phyloP scores from a whole-genome alignment of 2,113 vertebrate species.

The Dicentrarchus labrax region DNA sequence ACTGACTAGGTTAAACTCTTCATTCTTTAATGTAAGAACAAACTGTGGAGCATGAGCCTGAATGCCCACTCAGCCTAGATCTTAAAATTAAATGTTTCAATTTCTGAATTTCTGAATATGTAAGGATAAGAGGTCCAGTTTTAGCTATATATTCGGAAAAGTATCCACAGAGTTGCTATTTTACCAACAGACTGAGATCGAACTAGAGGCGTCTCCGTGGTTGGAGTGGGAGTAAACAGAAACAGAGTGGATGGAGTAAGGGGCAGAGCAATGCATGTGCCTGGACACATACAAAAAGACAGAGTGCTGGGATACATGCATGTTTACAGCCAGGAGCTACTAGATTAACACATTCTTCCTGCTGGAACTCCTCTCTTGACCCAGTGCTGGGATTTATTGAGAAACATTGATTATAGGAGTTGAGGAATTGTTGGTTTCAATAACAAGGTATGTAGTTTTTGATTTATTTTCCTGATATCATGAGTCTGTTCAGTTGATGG shows the following conservation, averaged over 20 bases:
- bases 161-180: constrained; percentile 7
- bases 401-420: background rate
- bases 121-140: background rate
- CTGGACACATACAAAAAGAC: constrained; percentile 27
- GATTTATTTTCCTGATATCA: background rate
- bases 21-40: background rate
- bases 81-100: background rate
- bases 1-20: background rate
- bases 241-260: constrained; percentile 48
- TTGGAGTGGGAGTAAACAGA: constrained; percentile 53
- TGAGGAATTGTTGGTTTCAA: background rate
- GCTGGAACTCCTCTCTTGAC: background rate
- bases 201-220: constrained; percentile 57
- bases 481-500: background rate
- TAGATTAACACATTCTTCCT: background rate
- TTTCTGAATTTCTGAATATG: background rate
- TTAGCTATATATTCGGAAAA: background rate
- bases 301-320: constrained; percentile 14
- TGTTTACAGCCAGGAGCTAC: constrained; percentile 10
- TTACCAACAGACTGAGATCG: background rate
- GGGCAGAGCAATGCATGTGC: constrained; percentile 38
- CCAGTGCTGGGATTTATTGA: constrained; percentile 2
- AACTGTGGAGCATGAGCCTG: background rate
- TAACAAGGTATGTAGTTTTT: constrained; percentile 50
- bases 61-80: background rate